Conservation (phyloP, 2,888 invertebrate species). For the Drosophila colorata region DNA sequence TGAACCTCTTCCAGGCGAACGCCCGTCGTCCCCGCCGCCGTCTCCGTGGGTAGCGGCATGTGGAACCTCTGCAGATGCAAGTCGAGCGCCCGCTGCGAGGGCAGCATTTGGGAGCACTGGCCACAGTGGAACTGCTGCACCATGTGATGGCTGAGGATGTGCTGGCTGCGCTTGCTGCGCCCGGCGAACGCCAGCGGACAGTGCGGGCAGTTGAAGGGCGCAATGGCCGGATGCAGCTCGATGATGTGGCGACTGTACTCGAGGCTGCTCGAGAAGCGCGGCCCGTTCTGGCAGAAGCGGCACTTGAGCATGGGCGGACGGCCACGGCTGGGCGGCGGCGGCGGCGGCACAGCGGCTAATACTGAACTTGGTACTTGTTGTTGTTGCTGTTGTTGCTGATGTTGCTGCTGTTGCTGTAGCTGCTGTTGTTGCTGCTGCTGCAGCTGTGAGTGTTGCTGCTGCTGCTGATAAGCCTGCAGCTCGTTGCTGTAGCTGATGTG, state of each 20-base stretch:
- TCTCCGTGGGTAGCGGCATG: conserved; percentile 45
- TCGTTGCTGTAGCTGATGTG: conserved; percentile 47
- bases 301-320: conserved; percentile 72
- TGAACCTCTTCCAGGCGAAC: conserved; percentile 30
- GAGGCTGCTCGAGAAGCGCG: conserved; percentile 78
- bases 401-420: conserved; percentile 36
- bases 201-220: conserved; percentile 80
- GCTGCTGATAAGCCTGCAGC: neutral
- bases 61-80: conserved; percentile 80
- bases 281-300: conserved; percentile 82
- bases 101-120: conserved; percentile 79
- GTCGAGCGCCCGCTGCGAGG: conserved; percentile 78
- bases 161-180: conserved; percentile 77
- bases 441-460: conserved; percentile 26
- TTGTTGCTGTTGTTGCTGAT: conserved; percentile 40
- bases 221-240: conserved; percentile 77
- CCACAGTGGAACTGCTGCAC: conserved; percentile 80
- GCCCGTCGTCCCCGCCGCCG: neutral
- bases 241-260: conserved; percentile 83
- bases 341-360: conserved; percentile 41
- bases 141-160: conserved; percentile 74
- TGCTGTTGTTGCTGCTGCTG: conserved; percentile 34
- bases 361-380: conserved; percentile 64
- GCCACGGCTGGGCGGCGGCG: conserved; percentile 22
- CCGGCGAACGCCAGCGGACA: conserved; percentile 75